Evolutionary conservation across 2,797 vertebrate genomes (phyloP).

Genomic region (Heliangelus exortis): DNA sequence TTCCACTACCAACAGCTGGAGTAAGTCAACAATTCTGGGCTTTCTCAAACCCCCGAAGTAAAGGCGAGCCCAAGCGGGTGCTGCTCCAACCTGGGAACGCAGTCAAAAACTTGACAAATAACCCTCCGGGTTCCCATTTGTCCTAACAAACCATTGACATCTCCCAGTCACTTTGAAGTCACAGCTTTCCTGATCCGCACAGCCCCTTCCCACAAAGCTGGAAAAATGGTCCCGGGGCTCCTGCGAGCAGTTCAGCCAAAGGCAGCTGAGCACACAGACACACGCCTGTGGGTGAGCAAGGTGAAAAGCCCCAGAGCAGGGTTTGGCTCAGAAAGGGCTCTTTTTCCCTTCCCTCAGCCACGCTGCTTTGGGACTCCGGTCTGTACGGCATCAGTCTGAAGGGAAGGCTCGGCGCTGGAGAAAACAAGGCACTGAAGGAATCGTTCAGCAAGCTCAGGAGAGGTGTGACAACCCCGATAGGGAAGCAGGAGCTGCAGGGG

Average conservation of each 20-base stretch:
- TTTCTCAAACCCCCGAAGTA: not conserved
- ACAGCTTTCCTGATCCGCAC: not conserved
- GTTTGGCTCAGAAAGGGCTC: not conserved
- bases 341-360: not conserved
- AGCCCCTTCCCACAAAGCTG: not conserved
- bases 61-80: not conserved
- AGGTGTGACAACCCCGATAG: rapidly evolving
- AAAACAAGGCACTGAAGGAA: not conserved
- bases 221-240: rapidly evolving
- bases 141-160: rapidly evolving
- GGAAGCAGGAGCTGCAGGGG: not conserved
- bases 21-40: not conserved
- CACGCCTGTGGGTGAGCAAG: rapidly evolving
- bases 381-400: not conserved
- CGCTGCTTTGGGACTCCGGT: not conserved
- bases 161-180: rapidly evolving
- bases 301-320: not conserved
- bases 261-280: not conserved
- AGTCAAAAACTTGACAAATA: not conserved
- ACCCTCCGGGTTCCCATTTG: not conserved
- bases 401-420: not conserved
- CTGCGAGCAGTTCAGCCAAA: rapidly evolving
- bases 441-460: not conserved
- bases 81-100: not conserved
- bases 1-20: not conserved